Evolutionary conservation across 2,113 vertebrate genomes (phyloP).

Genomic region (Aphyosemion australe): DNA sequence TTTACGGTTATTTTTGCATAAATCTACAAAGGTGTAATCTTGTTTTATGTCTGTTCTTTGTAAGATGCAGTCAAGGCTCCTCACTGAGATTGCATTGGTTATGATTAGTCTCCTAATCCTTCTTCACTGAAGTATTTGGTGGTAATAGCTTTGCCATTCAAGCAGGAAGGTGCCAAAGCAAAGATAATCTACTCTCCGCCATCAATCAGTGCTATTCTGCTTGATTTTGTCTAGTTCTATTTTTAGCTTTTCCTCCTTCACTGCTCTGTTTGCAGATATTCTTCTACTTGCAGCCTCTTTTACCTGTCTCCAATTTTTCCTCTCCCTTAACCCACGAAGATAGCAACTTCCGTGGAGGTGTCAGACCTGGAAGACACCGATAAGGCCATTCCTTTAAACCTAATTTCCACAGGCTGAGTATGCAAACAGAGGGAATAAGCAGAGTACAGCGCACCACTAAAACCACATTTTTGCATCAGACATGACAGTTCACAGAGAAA

Average conservation of each 20-base stretch:
- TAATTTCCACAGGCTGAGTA: slow-evolving; percentile 58
- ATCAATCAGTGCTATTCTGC: slow-evolving; percentile 8
- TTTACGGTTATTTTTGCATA: background rate
- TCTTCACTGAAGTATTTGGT: slow-evolving; percentile 9
- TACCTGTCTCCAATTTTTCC: slow-evolving; percentile 19
- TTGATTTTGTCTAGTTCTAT: background rate
- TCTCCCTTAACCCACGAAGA: slow-evolving; percentile 27
- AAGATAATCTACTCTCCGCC: slow-evolving; percentile 3
- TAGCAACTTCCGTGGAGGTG: slow-evolving; percentile 58
- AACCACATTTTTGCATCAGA: slow-evolving; percentile 36
- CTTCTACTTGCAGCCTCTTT: slow-evolving; percentile 9
- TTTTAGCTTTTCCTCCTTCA: slow-evolving; percentile 8
- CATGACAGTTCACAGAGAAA: slow-evolving; percentile 23
- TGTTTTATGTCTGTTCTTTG: slow-evolving; percentile 1
- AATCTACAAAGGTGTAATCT: background rate
- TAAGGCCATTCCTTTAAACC: slow-evolving; percentile 73
- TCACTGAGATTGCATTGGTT: slow-evolving; percentile 5
- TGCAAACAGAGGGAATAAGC: slow-evolving; percentile 45
- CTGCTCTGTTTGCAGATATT: slow-evolving; percentile 7
- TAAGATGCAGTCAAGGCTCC: slow-evolving; percentile 8
- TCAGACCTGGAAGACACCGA: slow-evolving; percentile 75
- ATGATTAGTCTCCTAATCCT: slow-evolving; percentile 23
- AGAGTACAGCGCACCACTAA: slow-evolving; percentile 24
- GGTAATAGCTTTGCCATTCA: slow-evolving; percentile 35
- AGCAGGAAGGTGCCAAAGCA: slow-evolving; percentile 23